Evolutionary conservation across 2,797 vertebrate genomes (phyloP).

Genomic region (Leptodactylus fallax): DNA sequence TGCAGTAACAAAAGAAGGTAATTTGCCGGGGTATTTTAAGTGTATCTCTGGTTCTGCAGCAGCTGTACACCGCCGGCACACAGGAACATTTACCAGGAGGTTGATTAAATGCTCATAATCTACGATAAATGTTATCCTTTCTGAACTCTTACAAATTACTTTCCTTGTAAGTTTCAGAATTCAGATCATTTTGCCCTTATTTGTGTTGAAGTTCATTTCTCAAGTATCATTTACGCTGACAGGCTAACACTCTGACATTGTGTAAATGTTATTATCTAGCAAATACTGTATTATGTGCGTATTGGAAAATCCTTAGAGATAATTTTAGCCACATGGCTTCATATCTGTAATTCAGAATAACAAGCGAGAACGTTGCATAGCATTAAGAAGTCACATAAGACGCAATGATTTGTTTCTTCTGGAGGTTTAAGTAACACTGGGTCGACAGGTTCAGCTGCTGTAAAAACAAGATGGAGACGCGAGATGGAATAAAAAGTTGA

Average conservation of each 20-base stretch:
- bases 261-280: background rate
- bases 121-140: slow-evolving; percentile 65
- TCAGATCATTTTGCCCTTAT: slow-evolving; percentile 4
- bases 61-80: slow-evolving; percentile 70
- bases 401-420: background rate
- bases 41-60: slow-evolving; percentile 72
- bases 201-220: slow-evolving; percentile 12
- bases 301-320: background rate
- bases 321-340: background rate
- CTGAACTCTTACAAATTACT: slow-evolving; percentile 72
- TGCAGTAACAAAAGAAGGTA: slow-evolving; percentile 75
- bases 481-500: background rate
- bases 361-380: background rate
- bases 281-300: background rate
- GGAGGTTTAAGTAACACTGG: background rate
- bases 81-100: slow-evolving; percentile 76
- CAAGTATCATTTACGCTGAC: background rate
- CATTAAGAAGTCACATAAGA: background rate
- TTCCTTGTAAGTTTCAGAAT: slow-evolving; percentile 56
- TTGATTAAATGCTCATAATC: slow-evolving; percentile 77
- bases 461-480: background rate
- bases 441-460: background rate
- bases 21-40: slow-evolving; percentile 77
- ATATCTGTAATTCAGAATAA: background rate
- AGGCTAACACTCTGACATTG: background rate